Base-by-base conservation (phyloP, 2,113 vertebrate species). In the Festucalex cinctus region DNA sequence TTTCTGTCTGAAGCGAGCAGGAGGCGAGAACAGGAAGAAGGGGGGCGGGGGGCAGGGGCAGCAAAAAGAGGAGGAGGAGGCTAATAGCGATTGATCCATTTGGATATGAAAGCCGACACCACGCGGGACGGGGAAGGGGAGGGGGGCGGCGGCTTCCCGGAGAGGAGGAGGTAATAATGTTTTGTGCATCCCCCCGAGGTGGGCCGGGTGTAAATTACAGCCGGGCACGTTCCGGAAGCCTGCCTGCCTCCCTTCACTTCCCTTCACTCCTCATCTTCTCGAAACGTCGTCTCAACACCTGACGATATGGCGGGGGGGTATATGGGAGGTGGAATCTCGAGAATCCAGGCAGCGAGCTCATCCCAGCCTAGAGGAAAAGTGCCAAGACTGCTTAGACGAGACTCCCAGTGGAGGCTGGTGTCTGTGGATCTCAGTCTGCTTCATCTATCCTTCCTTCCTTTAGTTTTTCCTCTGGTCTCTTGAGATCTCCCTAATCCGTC, bases 201-300 rank as follows among this genome's bases (percentile, higher is more conserved):
- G 83, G 80, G 75, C 62, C 20, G 51, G 65, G 89, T 89, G 88
- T 88, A 89, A 91, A 92, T 93, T 91, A 89, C 90, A 89, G 86
- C 86, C 76, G 81, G 81, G 81, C 75, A 81, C 70, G 71, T 80
- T 74, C 83, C 82, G 68, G 28, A 71, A 63, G 32, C 69, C 79
- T 49, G 44, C 74, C 80, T 77, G 79, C 77, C 66, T 76, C 83
- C 65, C 76, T 76, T 77, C 80, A 78, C 82, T 65, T 13, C 66
- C 26, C 75, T 78, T 46, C 51, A 75, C 81, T 78, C 79, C 69
- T 66, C 79, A 63, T 65, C 41, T 67, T 22, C 57, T 19, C 16
- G 43, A 59, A 19, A 35, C 20, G 16, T 20, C n/a, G 20, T 4
- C 39, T 13, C 12, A 10, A 12, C 9, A 13, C 2, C 39, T 4